Evolutionary conservation across 2,113 vertebrate species (phyloP), one percentile per base, ranked within the genome.

Genomic region (Electrona antarctica): DNA sequence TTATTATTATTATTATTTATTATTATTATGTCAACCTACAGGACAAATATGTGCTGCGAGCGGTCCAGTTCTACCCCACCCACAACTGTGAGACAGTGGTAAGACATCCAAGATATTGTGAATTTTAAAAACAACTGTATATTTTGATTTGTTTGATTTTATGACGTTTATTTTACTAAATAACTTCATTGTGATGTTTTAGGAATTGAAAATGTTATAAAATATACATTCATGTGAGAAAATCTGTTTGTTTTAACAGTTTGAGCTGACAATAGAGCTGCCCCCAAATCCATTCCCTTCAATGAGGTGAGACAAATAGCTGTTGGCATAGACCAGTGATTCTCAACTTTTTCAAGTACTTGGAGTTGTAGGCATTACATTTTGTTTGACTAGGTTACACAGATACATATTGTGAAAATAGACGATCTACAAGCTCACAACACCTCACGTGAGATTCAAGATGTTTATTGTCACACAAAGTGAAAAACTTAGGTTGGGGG

Each of bases 51-150:
- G 69, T 93, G 79, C 88, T 99, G 88, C 95, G 93, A 74, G 96
- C 96, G 82, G 77, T 96, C 72, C 97, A 99, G 91, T 99, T 99
- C 91, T 94, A 92, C 85, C 81, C 90, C 21, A 90, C 90, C 80
- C 92, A 90, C 75, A 93, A 88, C 65, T 96, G 93, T 84, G 95
- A 92, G 69, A 92, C 89, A 66, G 83, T 94, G 93, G 98, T 98
- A 93, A 92, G 95, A 88, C 9, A 8, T 33, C 29, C 33, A 41
- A 21, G 21, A 21, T 21, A 21, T 21, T 21, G 21, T 21, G 21
- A 21, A 21, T 21, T 21, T 21, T 21, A 21, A 21, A 21, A 21
- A 21, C 21, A 21, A 21, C 21, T 21, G 21, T 21, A 21, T 21
- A 21, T 21, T 21, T 21, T 1, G 21, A 21, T 21, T 41, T 41